Base-by-base conservation (phyloP, 2,113 vertebrate genomes). In the Semicossyphus pulcher region DNA sequence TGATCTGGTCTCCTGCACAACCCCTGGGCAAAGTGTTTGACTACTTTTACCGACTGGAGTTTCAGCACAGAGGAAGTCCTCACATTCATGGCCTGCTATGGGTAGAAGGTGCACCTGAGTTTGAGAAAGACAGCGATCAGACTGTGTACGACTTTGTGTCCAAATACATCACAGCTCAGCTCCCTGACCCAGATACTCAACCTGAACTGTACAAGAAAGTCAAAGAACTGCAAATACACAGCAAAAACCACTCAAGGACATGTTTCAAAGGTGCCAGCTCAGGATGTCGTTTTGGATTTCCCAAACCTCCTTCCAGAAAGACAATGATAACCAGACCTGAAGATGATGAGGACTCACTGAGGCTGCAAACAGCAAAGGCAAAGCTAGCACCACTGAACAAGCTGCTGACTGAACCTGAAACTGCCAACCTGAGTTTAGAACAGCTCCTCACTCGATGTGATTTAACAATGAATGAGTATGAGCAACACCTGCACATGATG, bases 31-130 rank as follows among this genome's bases (percentile, higher is more conserved):
- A 74, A 10, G 67, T 56, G 3, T 8, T 16, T 12, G 45, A 75
- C 61, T 73, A 26, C 21, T 65, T 74, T 56, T 82, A 72, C 16
- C 15, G 67, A 49, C 39, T 81, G 1, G 81, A 84, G 15, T 82
- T 76, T 25, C 79, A 88, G 18, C 51, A 39, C 9, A 28, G 85
- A 76, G 64, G 73, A 15, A 58, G 21, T 7, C 58, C 56, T 4
- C 66, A 83, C 16, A 78, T 79, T n/a, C 41, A 44, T 20, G 16
- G 41, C 18, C 9, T 44, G 12, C n/a, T 44, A 20, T 44, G 41
- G 41, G 41, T 28, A 25, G 23, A 49, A 26, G 47, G 47, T 7
- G 47, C 47, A 2, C 47, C 47, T 14, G 47, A 25, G 4, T 48
- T 48, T 48, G 47, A 48, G 47, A 20, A 48, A 48, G 47, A 48